Percentiles rank a stretch among this genome's conserved stretches.
phyloP scores from a whole-genome alignment of 2,888 invertebrate genomes.

The Napeogenes inachia region DNA sequence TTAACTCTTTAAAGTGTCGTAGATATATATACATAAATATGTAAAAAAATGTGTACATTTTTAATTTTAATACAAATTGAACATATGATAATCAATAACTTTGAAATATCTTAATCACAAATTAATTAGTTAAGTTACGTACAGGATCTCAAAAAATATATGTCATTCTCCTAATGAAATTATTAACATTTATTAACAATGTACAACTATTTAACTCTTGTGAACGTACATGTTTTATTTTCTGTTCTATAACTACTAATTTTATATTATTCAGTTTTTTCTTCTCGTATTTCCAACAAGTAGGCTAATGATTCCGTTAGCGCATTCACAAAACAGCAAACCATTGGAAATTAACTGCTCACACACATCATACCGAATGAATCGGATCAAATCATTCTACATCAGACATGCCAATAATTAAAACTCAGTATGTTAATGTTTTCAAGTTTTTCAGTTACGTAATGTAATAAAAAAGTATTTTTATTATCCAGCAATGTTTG shows the following conservation, averaged over 20 bases:
- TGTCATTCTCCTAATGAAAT: no score
- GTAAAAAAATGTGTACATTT: no score
- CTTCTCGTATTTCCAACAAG: conserved; percentile 61
- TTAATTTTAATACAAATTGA: no score
- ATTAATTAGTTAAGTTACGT: no score
- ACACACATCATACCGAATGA: conserved; percentile 9
- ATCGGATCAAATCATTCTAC: no score
- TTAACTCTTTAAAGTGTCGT: neutral
- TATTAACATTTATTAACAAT: no score
- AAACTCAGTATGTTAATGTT: neutral
- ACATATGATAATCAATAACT: no score
- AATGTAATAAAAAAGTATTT: neutral
- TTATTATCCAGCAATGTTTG: neutral
- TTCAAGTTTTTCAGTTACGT: neutral
- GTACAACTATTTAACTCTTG: no score
- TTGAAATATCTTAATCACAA: no score
- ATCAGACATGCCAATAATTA: neutral
- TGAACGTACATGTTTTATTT: neutral
- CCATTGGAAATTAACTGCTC: conserved; percentile 64
- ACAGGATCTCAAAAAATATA: no score
- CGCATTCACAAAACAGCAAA: conserved; percentile 67
- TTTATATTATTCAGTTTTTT: conserved; percentile 68
- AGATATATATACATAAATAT: no score
- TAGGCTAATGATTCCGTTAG: conserved; percentile 75
- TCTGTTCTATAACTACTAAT: conserved; percentile 27